Percentiles rank a stretch among this genome's conserved stretches.
These are phyloP conservation scores for Dryoscopus gambensis DNA, from an alignment of 2,113 vertebrate species.

Conservation along the genomic window DNA sequence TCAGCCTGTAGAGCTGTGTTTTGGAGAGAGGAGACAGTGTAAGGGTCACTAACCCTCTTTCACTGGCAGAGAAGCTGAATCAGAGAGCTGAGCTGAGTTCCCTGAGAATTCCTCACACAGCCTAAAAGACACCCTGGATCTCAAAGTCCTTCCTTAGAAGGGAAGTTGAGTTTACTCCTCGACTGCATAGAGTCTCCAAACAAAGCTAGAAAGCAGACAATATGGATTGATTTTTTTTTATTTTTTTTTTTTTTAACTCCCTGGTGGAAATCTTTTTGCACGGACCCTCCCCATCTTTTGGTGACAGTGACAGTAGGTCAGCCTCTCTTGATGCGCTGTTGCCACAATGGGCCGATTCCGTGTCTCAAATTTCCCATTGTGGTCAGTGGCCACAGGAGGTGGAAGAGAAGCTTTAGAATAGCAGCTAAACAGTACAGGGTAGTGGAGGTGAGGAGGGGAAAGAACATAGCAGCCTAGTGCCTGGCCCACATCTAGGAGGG, in stretches of 20 bases:
- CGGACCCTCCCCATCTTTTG: background rate
- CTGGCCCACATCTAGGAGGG: background rate
- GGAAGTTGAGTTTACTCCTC: background rate
- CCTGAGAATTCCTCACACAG: background rate
- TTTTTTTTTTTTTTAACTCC: rapidly evolving
- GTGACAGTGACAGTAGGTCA: background rate
- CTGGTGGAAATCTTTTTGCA: background rate
- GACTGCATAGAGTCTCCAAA: background rate
- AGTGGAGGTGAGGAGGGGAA: background rate
- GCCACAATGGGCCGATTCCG: background rate
- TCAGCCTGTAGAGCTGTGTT: background rate
- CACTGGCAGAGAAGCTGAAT: background rate
- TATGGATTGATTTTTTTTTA: background rate
- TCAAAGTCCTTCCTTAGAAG: background rate
- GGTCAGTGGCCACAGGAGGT: rapidly evolving
- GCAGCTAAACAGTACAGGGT: background rate
- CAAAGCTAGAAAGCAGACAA: background rate
- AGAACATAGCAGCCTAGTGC: background rate
- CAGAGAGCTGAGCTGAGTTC: background rate
- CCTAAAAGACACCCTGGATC: background rate
- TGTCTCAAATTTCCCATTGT: background rate
- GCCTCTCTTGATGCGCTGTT: background rate
- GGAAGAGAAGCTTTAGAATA: background rate
- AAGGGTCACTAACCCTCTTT: background rate
- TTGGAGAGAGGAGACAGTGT: background rate